phyloP scores from a whole-genome alignment of 2,113 vertebrate species.

The Triplophysa siluroides region DNA sequence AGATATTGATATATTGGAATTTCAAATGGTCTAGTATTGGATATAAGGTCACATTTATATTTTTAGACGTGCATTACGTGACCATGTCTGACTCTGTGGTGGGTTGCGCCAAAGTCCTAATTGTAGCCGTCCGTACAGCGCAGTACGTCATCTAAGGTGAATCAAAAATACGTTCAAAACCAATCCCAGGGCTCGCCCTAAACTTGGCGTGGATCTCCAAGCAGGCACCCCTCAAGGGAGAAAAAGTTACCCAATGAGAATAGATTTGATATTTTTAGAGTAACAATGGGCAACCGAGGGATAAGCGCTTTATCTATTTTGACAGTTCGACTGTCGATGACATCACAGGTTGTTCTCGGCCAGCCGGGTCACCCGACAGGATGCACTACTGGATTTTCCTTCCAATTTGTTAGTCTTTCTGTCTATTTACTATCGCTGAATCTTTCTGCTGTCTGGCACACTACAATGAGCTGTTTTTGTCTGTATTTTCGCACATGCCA shows the following conservation, averaged over 20 bases:
- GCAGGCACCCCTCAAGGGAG: conserved; percentile 18
- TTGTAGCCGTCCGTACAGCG: conserved; percentile 11
- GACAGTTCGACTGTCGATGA: conserved; percentile 42
- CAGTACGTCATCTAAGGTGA: not conserved
- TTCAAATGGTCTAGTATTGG: not conserved
- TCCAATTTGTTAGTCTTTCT: not conserved
- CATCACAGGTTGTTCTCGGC: conserved; percentile 35
- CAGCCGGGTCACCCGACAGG: conserved; percentile 24
- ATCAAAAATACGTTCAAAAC: conserved; percentile 40
- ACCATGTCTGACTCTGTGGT: conserved; percentile 6
- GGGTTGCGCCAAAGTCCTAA: conserved; percentile 1
- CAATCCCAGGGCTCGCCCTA: not conserved
- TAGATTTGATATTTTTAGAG: conserved; percentile 33
- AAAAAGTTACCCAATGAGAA: conserved; percentile 36
- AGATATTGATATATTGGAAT: conserved; percentile 22
- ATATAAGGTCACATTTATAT: conserved; percentile 13
- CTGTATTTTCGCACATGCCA: conserved; percentile 7
- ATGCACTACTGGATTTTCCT: conserved; percentile 22
- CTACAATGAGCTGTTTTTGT: conserved; percentile 55
- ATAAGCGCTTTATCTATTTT: conserved; percentile 3
- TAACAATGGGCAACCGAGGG: conserved; percentile 17
- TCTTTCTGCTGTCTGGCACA: conserved; percentile 63
- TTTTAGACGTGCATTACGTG: conserved; percentile 32
- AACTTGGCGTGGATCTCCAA: conserved; percentile 40
- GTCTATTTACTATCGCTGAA: conserved; percentile 40